Base-by-base conservation (phyloP, 2,888 invertebrate species). In the Spialia ferax region DNA sequence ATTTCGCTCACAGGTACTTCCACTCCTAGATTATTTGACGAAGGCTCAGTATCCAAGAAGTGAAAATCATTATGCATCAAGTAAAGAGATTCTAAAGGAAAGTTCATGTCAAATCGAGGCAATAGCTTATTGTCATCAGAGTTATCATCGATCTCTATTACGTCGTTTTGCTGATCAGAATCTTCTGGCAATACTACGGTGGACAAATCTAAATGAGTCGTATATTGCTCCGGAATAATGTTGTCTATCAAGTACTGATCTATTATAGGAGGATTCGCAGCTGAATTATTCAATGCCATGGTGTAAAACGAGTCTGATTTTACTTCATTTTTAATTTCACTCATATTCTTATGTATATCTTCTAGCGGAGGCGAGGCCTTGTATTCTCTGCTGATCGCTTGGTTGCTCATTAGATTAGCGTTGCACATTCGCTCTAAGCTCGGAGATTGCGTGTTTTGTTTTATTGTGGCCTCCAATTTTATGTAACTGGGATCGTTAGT, bases 111-210 rank as follows among this genome's bases (percentile, higher is more conserved):
- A 56, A 87, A 87, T 0, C 92, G 83, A 5, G 91, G 90, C 60
- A 93, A 73, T 1, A 92, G 75, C 71, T 93, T 93, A 61, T 84
- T 92, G 68, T 93, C 93, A 35, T 93, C 93, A 0, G 93, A 93
- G 72, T 92, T 93, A 67, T 93, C 93, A 55, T 93, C 93, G 15
- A 93, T 93, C 75, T 93, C 93, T 67, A 93, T 93, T 1, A 93
- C 89, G 63, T 93, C 93, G 45, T 83, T 90, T 71, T 90, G 89
- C 23, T 86, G 86, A 57, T 80, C 88, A 0, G 86, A 76, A 13
- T 85, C 83, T 29, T 88, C 90, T 11, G 89, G 87, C 6, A 92
- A 72, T 0, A 86, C 86, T 0, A 86, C 85, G 1, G 82, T 78
- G 0, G 92, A 84, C 1, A 93, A 73, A 69, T 93, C 93, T 72